Conservation (phyloP, 1,140 invertebrate species). For the Papilio aristodemus region DNA sequence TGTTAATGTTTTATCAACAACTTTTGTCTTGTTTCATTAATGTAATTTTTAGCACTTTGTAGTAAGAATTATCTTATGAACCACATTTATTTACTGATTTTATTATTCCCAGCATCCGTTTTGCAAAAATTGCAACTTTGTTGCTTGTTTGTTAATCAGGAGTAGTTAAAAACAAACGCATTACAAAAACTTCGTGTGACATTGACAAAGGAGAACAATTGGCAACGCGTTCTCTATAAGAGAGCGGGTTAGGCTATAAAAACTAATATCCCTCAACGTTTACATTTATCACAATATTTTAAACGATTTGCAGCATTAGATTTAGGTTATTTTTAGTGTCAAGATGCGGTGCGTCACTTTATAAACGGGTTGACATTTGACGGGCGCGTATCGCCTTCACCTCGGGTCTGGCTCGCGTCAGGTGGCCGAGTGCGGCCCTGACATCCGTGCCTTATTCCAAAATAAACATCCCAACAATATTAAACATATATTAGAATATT, state of each 20-base stretch:
- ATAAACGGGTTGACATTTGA: slow-evolving; percentile 61
- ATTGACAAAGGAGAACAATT: slow-evolving; percentile 31
- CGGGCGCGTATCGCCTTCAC: slow-evolving; percentile 69
- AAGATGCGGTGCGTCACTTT: slow-evolving; percentile 61
- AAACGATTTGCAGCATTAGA: slow-evolving; percentile 46
- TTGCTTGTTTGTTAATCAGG: neutral
- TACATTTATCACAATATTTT: slow-evolving; percentile 25
- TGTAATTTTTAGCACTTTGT: too few species aligned
- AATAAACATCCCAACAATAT: slow-evolving; percentile 70
- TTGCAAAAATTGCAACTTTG: neutral
- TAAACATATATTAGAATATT: slow-evolving; percentile 37
- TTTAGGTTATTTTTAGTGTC: slow-evolving; percentile 57
- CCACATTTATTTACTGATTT: too few species aligned
- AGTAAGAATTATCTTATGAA: too few species aligned
- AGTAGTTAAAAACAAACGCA: slow-evolving; percentile 25
- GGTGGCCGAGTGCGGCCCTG: slow-evolving; percentile 62
- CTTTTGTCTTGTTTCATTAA: too few species aligned
- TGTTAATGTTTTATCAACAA: too few species aligned
- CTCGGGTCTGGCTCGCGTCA: slow-evolving; percentile 71
- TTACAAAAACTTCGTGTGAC: slow-evolving; percentile 10
- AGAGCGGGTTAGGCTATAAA: neutral
- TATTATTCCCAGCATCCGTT: too few species aligned
- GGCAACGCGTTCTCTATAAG: neutral
- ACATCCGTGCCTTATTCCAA: slow-evolving; percentile 60
- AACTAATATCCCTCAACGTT: slow-evolving; percentile 15